Percentiles rank a stretch among this genome's conserved stretches.
phyloP scores from a whole-genome alignment of 2,113 vertebrate genomes.

The Actenoides hombroni region DNA sequence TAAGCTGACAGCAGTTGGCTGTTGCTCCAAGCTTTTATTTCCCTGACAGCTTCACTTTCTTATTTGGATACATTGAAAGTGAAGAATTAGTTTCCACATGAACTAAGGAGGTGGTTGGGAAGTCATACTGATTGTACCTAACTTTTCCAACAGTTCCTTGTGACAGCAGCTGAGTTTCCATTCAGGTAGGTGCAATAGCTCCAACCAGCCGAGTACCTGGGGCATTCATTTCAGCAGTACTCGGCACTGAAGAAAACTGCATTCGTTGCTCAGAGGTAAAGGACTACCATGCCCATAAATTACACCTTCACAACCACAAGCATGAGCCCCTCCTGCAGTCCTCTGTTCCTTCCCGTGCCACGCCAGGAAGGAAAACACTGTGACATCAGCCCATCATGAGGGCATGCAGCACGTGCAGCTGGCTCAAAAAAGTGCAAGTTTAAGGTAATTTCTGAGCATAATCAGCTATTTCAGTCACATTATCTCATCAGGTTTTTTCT shows the following conservation, averaged over 20 bases:
- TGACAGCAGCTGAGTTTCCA: neutral
- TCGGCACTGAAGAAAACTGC: neutral
- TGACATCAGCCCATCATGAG: rapidly evolving
- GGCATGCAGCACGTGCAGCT: neutral
- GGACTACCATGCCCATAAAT: neutral
- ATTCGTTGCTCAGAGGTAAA: neutral
- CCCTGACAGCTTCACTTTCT: neutral
- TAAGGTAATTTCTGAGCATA: neutral
- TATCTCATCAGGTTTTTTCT: neutral
- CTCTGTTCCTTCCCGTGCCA: neutral
- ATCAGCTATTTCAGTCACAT: neutral
- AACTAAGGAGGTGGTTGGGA: neutral
- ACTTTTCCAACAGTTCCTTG: neutral
- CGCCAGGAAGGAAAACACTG: rapidly evolving
- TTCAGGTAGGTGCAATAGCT: neutral
- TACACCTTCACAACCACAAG: neutral
- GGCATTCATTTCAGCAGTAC: neutral
- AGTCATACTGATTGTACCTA: neutral
- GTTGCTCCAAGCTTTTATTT: neutral
- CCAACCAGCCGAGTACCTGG: neutral
- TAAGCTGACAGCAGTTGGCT: neutral
- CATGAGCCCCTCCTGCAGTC: neutral
- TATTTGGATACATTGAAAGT: neutral
- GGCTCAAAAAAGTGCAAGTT: neutral
- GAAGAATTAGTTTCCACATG: neutral